These are phyloP conservation scores for Circaetus cinerascens DNA, from an alignment of 2,113 vertebrate genomes.

Conservation along the genomic window DNA sequence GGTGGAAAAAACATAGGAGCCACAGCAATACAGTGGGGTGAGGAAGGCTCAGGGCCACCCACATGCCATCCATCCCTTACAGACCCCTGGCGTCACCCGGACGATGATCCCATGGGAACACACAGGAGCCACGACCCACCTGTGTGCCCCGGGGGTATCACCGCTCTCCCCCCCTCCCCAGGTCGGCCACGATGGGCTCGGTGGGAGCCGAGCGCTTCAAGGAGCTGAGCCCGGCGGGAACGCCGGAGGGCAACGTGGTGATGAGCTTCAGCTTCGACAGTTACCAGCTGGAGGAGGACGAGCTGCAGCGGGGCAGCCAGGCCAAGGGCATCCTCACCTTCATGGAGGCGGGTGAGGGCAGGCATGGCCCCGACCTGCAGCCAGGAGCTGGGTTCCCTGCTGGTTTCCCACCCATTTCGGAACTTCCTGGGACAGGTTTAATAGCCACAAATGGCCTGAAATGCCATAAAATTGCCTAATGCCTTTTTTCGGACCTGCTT, in stretches of 20 bases:
- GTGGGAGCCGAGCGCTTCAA: slow-evolving; percentile 81
- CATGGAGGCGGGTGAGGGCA: slow-evolving; percentile 83
- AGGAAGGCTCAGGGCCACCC: not conserved
- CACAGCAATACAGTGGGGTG: rapidly evolving
- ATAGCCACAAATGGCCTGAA: not conserved
- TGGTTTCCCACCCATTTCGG: not conserved
- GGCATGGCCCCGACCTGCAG: rapidly evolving
- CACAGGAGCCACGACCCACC: not conserved
- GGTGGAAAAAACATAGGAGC: not conserved
- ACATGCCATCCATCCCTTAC: rapidly evolving
- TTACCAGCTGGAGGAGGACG: slow-evolving; percentile 90
- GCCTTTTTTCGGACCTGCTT: not conserved
- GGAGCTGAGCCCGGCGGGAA: slow-evolving; percentile 73
- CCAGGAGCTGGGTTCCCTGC: rapidly evolving
- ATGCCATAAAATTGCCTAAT: not conserved
- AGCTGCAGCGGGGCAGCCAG: slow-evolving; percentile 73
- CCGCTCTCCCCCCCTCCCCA: not conserved
- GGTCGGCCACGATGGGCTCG: slow-evolving; percentile 71
- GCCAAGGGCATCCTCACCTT: slow-evolving; percentile 83
- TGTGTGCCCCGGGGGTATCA: not conserved
- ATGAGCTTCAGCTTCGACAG: slow-evolving; percentile 94
- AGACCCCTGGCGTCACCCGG: rapidly evolving
- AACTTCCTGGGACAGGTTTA: not conserved
- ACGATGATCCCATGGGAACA: too few species aligned
- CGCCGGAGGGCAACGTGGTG: slow-evolving; percentile 82